A percentile compares a stretch with the other conserved stretches of the same genome.
Conservation (phyloP, 2,113 vertebrate species). For the Grantiella picta region DNA sequence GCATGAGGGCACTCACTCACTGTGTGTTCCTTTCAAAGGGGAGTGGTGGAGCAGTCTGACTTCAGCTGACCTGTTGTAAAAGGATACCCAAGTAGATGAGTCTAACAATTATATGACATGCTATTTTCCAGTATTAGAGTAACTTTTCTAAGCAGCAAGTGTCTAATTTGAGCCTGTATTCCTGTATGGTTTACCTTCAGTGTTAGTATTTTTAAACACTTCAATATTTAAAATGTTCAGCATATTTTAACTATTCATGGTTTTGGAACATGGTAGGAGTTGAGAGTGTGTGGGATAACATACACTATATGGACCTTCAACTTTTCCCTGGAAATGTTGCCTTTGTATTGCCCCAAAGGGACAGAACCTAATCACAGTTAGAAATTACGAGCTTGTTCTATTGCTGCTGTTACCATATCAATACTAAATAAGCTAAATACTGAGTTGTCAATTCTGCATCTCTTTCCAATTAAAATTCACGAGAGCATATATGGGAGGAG, state of each 20-base stretch:
- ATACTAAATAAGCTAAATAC: not conserved
- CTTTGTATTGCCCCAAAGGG: not conserved
- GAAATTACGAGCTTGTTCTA: not conserved
- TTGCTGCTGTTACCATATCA: not conserved
- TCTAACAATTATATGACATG: not conserved
- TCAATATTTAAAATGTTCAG: not conserved
- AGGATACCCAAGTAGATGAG: not conserved
- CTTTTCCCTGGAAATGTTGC: not conserved
- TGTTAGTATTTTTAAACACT: not conserved
- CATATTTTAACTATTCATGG: not conserved
- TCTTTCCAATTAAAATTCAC: not conserved
- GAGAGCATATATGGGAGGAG: not conserved
- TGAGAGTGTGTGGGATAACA: not conserved
- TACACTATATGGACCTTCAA: not conserved
- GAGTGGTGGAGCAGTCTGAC: not conserved
- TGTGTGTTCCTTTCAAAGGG: not conserved
- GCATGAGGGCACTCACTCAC: not conserved
- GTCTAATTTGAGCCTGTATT: not conserved
- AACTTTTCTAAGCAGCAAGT: not conserved
- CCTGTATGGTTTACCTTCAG: not conserved
- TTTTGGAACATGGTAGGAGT: not conserved
- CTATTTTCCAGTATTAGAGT: not conserved
- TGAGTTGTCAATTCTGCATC: not conserved
- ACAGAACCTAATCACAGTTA: not conserved
- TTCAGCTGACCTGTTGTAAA: not conserved